A percentile compares a stretch with the other conserved stretches of the same genome.
Conservation (phyloP, 2,113 vertebrate genomes). For the Picathartes gymnocephalus region DNA sequence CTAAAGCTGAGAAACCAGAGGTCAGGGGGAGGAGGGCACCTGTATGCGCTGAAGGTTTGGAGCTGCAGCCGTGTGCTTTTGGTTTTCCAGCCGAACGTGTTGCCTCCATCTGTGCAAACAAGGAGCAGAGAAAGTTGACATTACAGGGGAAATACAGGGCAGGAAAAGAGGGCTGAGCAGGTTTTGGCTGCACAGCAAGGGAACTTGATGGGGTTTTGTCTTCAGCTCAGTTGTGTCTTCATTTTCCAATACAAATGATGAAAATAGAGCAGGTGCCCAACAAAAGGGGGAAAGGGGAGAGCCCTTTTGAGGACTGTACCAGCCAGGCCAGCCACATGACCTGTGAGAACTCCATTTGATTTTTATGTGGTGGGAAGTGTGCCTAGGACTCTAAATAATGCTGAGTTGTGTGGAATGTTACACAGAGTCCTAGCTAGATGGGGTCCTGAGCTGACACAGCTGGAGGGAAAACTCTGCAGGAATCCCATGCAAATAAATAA, state of each 20-base stretch:
- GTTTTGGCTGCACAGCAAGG: background rate
- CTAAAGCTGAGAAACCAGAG: background rate
- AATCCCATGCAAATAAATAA: background rate
- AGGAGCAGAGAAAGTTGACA: background rate
- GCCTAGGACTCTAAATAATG: background rate
- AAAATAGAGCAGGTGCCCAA: background rate
- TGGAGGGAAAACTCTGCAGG: background rate
- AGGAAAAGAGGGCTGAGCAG: background rate
- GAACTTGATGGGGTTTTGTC: background rate
- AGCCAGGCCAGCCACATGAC: background rate
- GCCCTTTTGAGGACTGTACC: background rate
- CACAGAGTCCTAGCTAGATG: background rate
- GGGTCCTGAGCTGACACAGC: background rate
- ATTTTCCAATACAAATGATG: background rate
- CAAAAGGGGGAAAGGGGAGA: background rate
- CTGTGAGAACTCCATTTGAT: background rate
- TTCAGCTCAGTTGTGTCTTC: background rate
- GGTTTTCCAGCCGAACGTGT: background rate
- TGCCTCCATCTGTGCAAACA: conserved; percentile 34
- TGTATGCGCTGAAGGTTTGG: background rate
- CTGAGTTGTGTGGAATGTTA: background rate
- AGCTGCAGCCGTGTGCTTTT: background rate
- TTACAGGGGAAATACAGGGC: background rate
- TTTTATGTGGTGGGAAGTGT: background rate
- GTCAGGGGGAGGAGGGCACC: background rate